Evolutionary conservation across 2,888 invertebrate genomes (phyloP), one percentile per base, ranked within the genome.

Genomic region (Amphimallon solstitiale): DNA sequence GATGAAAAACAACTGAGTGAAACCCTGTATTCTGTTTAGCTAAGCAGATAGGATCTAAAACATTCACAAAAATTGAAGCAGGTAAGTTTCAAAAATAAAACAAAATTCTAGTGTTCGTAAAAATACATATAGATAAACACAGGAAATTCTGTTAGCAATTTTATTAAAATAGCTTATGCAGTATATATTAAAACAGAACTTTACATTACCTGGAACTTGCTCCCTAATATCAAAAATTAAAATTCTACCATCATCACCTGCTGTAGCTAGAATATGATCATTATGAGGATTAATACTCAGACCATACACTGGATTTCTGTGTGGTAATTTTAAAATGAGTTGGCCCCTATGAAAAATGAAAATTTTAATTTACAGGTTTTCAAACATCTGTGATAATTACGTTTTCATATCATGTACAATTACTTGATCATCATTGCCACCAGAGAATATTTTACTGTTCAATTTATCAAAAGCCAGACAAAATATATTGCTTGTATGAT

Each of bases 1-100:
- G 97, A 83, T 97, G 95, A 82, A 92, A 96, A 89, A 93, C 93
- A 37, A 96, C 96, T n/a, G 95, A 93, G 82, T 97, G 96, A 84
- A 95, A 97, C n/a, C 95, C 89, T 60, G 89, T 87, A 73, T 86
- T 86, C 75, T 87, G 87, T 78, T 90, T 90, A 77, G 91, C 87
- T 75, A 92, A 81, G 72, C 88, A 87, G 72, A 90, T 86, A n/a
- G 88, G 87, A 70, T 88, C 89, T 84, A 79, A 74, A 66, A 75
- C 76, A 29, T 77, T 73, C 40, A 9, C 6, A 9, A 51, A 61
- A 14, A 52, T 14, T 9, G 7, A 63, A 34, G 17, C 45, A 19
- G 46, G 35, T 40, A 35, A 59, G 2, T 6, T 29, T 7, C 6
- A 29, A 29, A 29, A 5, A 29, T 23, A 23, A n/a, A n/a, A n/a